Conservation (phyloP, 1,140 invertebrate genomes). For the Cyclina sinensis region DNA sequence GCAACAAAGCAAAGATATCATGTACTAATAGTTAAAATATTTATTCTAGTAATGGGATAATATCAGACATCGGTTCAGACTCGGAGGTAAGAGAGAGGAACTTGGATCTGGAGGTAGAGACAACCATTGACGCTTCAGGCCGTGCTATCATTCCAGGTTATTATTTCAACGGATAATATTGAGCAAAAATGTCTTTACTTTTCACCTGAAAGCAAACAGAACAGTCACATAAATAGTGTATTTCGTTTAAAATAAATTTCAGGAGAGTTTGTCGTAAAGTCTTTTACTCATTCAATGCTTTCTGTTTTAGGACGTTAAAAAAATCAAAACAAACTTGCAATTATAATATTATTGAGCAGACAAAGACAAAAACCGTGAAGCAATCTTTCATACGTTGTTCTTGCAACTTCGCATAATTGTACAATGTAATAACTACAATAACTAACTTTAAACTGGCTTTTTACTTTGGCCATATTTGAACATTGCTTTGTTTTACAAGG, state of each 20-base stretch:
- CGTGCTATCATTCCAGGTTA: slow-evolving; percentile 87
- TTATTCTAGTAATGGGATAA: slow-evolving; percentile 74
- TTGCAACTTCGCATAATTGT: background rate
- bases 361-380: background rate
- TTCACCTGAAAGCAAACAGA: no score
- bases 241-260: no score
- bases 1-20: no score
- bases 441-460: background rate
- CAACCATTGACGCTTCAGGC: slow-evolving; percentile 86
- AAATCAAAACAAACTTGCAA: no score
- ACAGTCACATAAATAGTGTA: no score
- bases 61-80: slow-evolving; percentile 74
- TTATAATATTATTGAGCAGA: background rate
- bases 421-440: background rate
- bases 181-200: no score
- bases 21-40: no score
- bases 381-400: background rate
- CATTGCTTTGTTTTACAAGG: slow-evolving; percentile 81
- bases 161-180: background rate
- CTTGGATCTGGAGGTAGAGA: slow-evolving; percentile 59
- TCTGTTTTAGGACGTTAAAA: no score
- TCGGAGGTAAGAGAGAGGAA: slow-evolving; percentile 61
- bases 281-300: no score
- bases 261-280: no score
- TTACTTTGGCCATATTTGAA: background rate